Percentiles rank a stretch among this genome's conserved stretches.
Conservation (phyloP, 2,113 vertebrate genomes). For the Phodopus roborovskii region DNA sequence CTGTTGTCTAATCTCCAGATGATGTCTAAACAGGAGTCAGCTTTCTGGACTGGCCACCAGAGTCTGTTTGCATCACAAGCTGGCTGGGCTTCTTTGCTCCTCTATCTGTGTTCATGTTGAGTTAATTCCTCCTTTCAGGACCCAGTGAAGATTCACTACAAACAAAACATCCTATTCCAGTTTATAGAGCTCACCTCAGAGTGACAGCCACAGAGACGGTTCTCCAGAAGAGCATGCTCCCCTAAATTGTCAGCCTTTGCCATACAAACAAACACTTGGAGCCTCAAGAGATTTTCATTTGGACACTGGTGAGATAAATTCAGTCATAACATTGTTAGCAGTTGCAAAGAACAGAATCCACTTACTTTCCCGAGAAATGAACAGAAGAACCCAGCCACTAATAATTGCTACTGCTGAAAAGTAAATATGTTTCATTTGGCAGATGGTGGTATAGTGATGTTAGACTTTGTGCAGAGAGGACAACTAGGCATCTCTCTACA, state of each 20-base stretch:
- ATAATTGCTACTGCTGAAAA: not conserved
- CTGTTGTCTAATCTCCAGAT: not conserved
- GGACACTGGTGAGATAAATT: not conserved
- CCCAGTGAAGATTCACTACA: not conserved
- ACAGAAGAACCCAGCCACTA: not conserved
- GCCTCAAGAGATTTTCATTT: not conserved
- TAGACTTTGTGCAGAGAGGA: not conserved
- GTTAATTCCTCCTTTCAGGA: not conserved
- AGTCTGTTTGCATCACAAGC: fast-evolving
- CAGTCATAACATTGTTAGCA: not conserved
- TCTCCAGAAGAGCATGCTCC: not conserved
- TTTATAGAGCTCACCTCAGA: not conserved
- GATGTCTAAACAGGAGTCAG: not conserved
- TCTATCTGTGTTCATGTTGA: not conserved
- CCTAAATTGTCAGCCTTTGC: not conserved
- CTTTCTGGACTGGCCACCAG: not conserved
- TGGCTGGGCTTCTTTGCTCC: not conserved
- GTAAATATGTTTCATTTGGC: not conserved
- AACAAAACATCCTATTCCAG: not conserved
- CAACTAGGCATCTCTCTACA: not conserved
- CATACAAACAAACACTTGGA: not conserved
- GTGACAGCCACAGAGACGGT: not conserved
- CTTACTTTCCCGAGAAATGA: not conserved
- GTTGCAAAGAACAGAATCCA: not conserved
- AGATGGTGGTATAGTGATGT: not conserved